These are phyloP conservation scores for Periphyllus acericola DNA, from an alignment of 2,888 invertebrate species.

Conservation along the genomic window DNA sequence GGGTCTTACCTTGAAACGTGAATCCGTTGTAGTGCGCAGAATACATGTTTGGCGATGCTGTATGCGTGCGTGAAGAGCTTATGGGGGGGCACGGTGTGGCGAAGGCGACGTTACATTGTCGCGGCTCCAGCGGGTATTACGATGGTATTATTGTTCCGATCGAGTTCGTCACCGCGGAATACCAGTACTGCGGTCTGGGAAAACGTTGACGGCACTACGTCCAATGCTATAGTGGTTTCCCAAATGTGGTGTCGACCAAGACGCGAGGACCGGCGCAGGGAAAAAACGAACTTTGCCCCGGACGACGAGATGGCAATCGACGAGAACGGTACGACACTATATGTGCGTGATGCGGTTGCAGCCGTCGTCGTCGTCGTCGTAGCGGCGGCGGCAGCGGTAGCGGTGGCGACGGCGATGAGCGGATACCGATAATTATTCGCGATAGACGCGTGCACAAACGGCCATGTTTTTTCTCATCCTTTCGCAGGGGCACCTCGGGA, in stretches of 20 bases:
- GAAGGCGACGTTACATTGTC: not conserved
- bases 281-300: not conserved
- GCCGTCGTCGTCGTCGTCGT: too few species aligned
- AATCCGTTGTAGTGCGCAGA: slow-evolving; percentile 57
- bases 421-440: slow-evolving; percentile 9
- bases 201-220: not conserved
- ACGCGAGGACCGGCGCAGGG: too few species aligned
- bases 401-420: not conserved
- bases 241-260: too few species aligned
- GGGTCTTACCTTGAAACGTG: slow-evolving; percentile 55
- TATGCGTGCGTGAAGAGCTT: too few species aligned
- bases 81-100: too few species aligned
- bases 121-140: not conserved
- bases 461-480: slow-evolving; percentile 35
- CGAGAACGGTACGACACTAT: too few species aligned
- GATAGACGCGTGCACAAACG: not conserved
- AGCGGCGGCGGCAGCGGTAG: too few species aligned
- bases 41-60: slow-evolving; percentile 30
- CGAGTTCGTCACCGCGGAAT: too few species aligned
- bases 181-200: not conserved
- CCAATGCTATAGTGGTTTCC: too few species aligned
- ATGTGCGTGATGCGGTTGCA: too few species aligned
- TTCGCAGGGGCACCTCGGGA: slow-evolving; percentile 50
- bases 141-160: too few species aligned
- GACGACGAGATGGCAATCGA: too few species aligned